These are phyloP conservation scores for Antrozous pallidus DNA, from an alignment of 2,797 vertebrate species.

Conservation along the genomic window DNA sequence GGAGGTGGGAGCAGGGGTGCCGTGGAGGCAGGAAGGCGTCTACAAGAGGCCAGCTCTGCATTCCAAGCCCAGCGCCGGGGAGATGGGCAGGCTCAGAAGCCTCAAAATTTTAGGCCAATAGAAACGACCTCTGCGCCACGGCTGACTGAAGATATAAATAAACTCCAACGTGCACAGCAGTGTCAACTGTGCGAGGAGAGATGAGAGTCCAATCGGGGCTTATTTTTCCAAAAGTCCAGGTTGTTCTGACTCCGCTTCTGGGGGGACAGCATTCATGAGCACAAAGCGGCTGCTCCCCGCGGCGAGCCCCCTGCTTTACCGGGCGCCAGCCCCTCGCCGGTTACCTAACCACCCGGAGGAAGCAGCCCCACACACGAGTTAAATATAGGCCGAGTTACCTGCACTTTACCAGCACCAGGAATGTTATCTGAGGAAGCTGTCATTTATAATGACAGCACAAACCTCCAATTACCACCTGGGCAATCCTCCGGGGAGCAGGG, in stretches of 20 bases:
- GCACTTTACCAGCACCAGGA: constrained; percentile 85
- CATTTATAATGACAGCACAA: constrained; percentile 87
- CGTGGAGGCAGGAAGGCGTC: constrained; percentile 26
- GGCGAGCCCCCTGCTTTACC: background rate
- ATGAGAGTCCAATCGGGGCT: constrained; percentile 36
- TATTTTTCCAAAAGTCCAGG: constrained; percentile 64
- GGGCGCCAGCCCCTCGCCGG: constrained; percentile 57
- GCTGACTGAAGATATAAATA: constrained; percentile 74
- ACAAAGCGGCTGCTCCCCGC: constrained; percentile 52
- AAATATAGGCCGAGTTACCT: constrained; percentile 86
- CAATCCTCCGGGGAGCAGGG: constrained; percentile 83
- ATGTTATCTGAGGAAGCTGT: constrained; percentile 86
- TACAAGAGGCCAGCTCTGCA: constrained; percentile 30
- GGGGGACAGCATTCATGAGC: constrained; percentile 30
- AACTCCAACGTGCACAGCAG: constrained; percentile 51
- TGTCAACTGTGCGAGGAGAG: constrained; percentile 59
- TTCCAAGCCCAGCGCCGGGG: background rate
- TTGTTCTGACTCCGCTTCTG: constrained; percentile 60
- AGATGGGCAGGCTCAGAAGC: constrained; percentile 1
- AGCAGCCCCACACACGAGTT: constrained; percentile 81
- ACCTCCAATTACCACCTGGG: constrained; percentile 85
- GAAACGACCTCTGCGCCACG: constrained; percentile 63
- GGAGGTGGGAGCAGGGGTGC: background rate
- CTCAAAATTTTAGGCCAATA: constrained; percentile 72
- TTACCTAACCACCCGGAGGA: constrained; percentile 78